Evolutionary conservation across 2,113 vertebrate species (phyloP).

Genomic region (Camelus bactrianus): DNA sequence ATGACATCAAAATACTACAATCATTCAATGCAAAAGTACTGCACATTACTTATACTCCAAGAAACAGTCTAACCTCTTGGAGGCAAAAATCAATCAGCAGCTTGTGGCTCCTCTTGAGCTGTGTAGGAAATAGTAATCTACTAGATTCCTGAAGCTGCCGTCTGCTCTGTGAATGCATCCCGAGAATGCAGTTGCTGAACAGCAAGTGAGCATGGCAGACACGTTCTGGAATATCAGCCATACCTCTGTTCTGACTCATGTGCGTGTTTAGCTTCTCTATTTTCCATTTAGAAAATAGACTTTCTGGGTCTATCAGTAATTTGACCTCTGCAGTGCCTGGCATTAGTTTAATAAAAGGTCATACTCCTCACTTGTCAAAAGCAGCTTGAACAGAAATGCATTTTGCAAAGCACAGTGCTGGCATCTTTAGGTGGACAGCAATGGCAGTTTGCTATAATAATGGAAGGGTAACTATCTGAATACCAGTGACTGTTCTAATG

Average conservation of each 20-base stretch:
- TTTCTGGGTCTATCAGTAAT: constrained; percentile 45
- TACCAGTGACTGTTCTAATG: neutral
- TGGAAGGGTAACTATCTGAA: neutral
- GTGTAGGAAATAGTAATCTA: neutral
- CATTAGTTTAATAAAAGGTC: constrained; percentile 60
- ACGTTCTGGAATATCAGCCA: neutral
- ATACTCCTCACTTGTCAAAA: constrained; percentile 57
- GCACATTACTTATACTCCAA: constrained; percentile 62
- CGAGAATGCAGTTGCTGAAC: constrained; percentile 30
- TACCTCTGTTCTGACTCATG: constrained; percentile 36
- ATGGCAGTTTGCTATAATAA: neutral
- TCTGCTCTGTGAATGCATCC: neutral
- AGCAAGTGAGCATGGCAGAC: neutral
- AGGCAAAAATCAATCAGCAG: constrained; percentile 50
- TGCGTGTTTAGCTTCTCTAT: constrained; percentile 38
- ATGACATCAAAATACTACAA: constrained; percentile 65
- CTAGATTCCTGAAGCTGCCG: neutral
- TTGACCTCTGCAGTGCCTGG: constrained; percentile 13
- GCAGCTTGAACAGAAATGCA: neutral
- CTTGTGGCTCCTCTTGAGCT: neutral
- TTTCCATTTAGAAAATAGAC: constrained; percentile 69
- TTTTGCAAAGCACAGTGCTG: neutral
- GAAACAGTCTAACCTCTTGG: constrained; percentile 54
- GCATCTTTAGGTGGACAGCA: neutral
- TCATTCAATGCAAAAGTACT: constrained; percentile 60